Evolutionary conservation across 1,140 invertebrate species (phyloP).

Genomic region (Copidosoma floridanum): DNA sequence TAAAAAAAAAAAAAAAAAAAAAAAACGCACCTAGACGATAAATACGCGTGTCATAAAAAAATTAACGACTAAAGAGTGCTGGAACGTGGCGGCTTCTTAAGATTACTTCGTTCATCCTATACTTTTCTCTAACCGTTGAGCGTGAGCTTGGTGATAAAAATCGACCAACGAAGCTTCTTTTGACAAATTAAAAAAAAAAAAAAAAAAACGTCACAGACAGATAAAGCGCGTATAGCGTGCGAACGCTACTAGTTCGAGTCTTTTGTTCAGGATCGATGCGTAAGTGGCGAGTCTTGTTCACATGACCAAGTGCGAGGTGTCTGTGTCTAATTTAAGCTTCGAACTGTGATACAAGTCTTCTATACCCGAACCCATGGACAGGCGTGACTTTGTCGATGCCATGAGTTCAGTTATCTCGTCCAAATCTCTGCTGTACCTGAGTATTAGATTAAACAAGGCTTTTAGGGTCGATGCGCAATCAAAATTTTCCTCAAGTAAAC

Average conservation of each 20-base stretch:
- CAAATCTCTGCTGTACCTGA: conserved; percentile 56
- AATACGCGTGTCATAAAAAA: neutral
- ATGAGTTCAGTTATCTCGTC: conserved; percentile 59
- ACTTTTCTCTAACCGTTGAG: too few species aligned
- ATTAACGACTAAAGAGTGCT: neutral
- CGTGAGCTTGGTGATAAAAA: too few species aligned
- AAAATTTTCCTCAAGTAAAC: conserved; percentile 24
- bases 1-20: conserved; percentile 14
- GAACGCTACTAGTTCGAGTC: too few species aligned
- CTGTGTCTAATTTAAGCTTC: conserved; percentile 47
- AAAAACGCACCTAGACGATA: neutral
- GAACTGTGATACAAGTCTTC: conserved; percentile 49
- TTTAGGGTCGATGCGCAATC: too few species aligned
- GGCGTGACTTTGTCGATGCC: conserved; percentile 58
- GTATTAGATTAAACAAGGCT: too few species aligned
- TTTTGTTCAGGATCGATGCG: neutral
- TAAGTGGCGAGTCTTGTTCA: conserved; percentile 29
- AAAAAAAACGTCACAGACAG: too few species aligned
- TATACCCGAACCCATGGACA: conserved; percentile 51
- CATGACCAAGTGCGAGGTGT: conserved; percentile 45
- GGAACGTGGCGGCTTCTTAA: neutral
- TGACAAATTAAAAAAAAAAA: too few species aligned
- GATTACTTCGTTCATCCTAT: too few species aligned
- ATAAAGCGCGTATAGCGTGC: too few species aligned
- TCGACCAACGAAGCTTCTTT: too few species aligned